phyloP scores from a whole-genome alignment of 2,797 vertebrate species.

The Peromyscus nudipes region DNA sequence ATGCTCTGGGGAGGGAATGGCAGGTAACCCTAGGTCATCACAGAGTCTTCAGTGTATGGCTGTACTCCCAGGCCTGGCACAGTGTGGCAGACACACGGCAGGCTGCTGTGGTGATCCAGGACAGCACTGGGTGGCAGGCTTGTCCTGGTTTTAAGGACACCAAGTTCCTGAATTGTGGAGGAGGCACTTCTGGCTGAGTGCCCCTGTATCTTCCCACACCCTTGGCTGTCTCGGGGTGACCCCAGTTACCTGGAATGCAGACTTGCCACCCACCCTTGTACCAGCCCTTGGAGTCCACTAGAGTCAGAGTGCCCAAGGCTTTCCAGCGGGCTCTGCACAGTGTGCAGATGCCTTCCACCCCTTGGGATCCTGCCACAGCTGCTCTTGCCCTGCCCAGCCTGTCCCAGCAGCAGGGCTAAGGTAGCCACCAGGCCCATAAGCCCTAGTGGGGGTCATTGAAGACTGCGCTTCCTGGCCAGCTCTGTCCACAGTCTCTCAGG shows the following conservation, averaged over 20 bases:
- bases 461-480: not conserved
- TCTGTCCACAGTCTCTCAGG: not conserved
- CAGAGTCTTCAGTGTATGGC: not conserved
- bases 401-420: not conserved
- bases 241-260: not conserved
- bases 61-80: not conserved
- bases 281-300: not conserved
- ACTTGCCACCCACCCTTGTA: not conserved
- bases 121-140: constrained; percentile 81
- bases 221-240: not conserved
- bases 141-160: constrained; percentile 62
- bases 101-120: not conserved
- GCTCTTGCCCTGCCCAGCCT: not conserved
- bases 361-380: not conserved
- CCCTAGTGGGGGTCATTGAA: not conserved
- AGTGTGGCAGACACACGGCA: not conserved
- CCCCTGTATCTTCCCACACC: not conserved
- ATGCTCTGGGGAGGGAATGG: not conserved
- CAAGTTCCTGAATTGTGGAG: not conserved
- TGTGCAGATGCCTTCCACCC: not conserved
- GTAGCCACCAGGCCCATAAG: not conserved
- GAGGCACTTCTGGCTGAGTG: not conserved
- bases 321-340: not conserved
- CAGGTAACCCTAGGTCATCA: not conserved
- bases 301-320: not conserved